Percentiles rank a stretch among this genome's conserved stretches.
Conservation (phyloP, 2,113 vertebrate species). For the Steatornis caripensis region DNA sequence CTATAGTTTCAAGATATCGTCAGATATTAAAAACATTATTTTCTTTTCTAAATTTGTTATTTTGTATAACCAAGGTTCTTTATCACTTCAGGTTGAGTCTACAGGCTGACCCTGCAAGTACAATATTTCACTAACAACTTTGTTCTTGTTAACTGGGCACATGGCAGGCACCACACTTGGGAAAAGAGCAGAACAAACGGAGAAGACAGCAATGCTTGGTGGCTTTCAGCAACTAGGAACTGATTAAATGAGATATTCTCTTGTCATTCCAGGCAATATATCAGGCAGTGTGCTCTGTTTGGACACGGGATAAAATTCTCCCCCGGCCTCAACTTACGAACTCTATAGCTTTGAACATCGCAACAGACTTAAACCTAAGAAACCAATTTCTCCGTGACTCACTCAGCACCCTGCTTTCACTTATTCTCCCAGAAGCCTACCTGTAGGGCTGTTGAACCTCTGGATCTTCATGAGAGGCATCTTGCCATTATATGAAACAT, state of each 20-base stretch:
- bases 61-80: not conserved
- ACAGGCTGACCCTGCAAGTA: not conserved
- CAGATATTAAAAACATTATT: not conserved
- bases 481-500: not conserved
- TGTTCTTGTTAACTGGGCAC: not conserved
- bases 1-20: not conserved
- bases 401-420: not conserved
- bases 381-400: not conserved
- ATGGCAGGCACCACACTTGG: not conserved
- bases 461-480: not conserved
- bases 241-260: not conserved
- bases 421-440: not conserved
- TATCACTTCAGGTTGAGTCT: not conserved
- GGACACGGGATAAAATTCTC: not conserved
- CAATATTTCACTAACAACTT: not conserved
- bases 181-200: not conserved
- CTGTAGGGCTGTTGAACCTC: not conserved
- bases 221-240: not conserved
- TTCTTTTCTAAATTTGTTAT: not conserved
- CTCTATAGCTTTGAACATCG: not conserved
- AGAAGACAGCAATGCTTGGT: not conserved
- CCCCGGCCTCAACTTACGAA: not conserved
- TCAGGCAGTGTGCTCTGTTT: not conserved
- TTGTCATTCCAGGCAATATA: not conserved
- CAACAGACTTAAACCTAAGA: not conserved